Percentiles rank a stretch among this genome's conserved stretches.
These are phyloP conservation scores for Allacma fusca DNA, from an alignment of 2,888 invertebrate species.

Conservation along the genomic window DNA sequence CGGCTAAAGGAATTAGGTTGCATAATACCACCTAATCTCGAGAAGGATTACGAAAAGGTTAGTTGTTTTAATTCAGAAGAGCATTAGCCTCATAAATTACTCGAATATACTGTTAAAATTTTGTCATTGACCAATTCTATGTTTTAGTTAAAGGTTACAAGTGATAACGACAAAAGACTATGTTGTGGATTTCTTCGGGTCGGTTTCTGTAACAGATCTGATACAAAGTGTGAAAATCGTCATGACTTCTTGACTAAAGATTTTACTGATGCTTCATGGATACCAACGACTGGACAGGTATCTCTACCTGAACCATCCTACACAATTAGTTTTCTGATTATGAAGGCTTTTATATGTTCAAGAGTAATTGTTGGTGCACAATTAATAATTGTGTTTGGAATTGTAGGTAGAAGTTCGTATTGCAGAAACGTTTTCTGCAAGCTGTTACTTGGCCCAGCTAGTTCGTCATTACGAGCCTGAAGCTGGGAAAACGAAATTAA, in stretches of 20 bases:
- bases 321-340: not conserved
- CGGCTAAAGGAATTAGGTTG: not conserved
- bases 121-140: too few species aligned
- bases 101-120: too few species aligned
- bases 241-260: conserved; percentile 9
- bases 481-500: not conserved
- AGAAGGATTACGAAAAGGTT: not conserved
- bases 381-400: not conserved
- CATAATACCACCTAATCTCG: not conserved
- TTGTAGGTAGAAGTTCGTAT: conserved; percentile 32
- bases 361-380: too few species aligned
- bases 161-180: not conserved
- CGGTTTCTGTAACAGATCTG: not conserved
- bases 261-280: not conserved
- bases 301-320: too few species aligned
- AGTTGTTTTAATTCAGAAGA: too few species aligned
- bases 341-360: not conserved
- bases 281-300: conserved; percentile 31
- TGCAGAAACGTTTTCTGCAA: not conserved
- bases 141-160: not conserved
- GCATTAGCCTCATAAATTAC: too few species aligned
- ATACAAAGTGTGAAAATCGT: not conserved
- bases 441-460: conserved; percentile 16
- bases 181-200: conserved; percentile 18
- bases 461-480: conserved; percentile 4